Percentiles rank a stretch among this genome's conserved stretches.
phyloP scores from a whole-genome alignment of 2,888 invertebrate genomes.

The Coleophora deauratella region DNA sequence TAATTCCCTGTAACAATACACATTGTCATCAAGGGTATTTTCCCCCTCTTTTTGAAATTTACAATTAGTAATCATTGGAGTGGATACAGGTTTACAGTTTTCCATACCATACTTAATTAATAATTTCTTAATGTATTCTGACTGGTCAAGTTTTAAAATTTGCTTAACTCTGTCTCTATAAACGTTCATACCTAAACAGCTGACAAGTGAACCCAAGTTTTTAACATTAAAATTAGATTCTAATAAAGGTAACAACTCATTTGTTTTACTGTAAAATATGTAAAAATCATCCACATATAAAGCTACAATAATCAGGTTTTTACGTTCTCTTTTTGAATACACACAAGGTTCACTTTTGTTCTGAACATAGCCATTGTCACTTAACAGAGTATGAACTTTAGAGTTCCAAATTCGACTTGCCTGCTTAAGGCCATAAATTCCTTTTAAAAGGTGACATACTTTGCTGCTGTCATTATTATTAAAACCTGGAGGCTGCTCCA shows the following conservation, averaged over 20 bases:
- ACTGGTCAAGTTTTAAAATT: conserved; percentile 3
- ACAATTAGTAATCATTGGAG: conserved; percentile 5
- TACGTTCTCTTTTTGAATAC: conserved; percentile 7
- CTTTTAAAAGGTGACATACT: conserved; percentile 10
- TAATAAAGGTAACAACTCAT: neutral
- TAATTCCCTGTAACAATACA: conserved; percentile 5
- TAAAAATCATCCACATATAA: conserved; percentile 9
- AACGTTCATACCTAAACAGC: conserved; percentile 8
- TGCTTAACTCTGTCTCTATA: neutral
- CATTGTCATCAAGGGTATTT: neutral
- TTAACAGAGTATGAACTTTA: neutral
- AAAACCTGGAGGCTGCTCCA: conserved; percentile 10
- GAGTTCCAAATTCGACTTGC: neutral
- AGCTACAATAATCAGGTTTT: neutral
- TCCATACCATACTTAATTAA: too few relatives aligned
- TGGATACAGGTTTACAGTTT: conserved; percentile 7
- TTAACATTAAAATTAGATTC: conserved; percentile 2
- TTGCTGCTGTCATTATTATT: conserved; percentile 2
- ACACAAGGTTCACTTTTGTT: conserved; percentile 11
- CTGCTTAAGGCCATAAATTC: conserved; percentile 13
- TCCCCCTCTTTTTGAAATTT: neutral
- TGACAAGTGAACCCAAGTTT: conserved; percentile 2
- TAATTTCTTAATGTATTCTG: conserved; percentile 3
- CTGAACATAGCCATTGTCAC: conserved; percentile 4
- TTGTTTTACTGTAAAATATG: neutral